phyloP scores from a whole-genome alignment of 2,113 vertebrate genomes.

The Chamaetylas fuelleborni region DNA sequence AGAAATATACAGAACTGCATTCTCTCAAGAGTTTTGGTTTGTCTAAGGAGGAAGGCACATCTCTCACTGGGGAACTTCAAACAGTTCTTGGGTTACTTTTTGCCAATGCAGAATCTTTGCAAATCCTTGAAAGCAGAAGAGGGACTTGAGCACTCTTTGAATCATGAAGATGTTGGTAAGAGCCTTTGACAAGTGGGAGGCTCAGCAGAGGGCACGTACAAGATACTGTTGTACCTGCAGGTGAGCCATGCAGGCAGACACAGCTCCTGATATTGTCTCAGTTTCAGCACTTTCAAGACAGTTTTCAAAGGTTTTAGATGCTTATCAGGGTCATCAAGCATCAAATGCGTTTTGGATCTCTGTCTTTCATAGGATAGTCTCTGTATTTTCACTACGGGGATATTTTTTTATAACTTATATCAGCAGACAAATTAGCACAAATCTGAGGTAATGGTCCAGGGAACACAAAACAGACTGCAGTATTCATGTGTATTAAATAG shows the following conservation, averaged over 20 bases:
- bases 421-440: neutral
- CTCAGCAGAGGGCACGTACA: neutral
- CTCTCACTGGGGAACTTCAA: neutral
- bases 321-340: neutral
- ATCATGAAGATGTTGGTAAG: neutral
- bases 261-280: neutral
- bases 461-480: neutral
- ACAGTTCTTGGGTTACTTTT: neutral
- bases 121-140: neutral
- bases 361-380: neutral
- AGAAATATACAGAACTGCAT: neutral
- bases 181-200: neutral
- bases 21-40: neutral
- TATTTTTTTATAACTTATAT: neutral
- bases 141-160: neutral
- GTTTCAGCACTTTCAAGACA: neutral
- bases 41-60: neutral
- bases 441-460: neutral
- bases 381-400: neutral
- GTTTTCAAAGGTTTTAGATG: neutral
- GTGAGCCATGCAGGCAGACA: neutral
- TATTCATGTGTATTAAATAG: neutral
- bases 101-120: neutral
- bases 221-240: neutral
- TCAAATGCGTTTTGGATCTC: neutral